Conservation (phyloP, 2,888 invertebrate species). For the Drosophila setosimentum region DNA sequence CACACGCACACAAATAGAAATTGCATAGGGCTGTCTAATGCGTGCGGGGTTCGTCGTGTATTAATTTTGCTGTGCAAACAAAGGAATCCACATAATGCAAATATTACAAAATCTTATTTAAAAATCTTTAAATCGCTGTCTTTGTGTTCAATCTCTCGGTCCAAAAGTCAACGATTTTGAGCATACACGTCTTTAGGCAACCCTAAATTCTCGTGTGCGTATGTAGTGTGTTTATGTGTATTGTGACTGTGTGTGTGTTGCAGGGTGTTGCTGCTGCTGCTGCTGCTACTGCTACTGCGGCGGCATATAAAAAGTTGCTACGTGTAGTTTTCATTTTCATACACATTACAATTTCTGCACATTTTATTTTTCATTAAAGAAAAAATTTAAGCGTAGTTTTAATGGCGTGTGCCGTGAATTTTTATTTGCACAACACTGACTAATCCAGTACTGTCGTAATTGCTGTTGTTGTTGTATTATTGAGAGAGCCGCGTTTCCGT, state of each 20-base stretch:
- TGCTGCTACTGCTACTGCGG: slow-evolving; percentile 58
- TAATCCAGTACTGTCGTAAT: slow-evolving; percentile 1
- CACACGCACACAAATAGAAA: slow-evolving; percentile 44
- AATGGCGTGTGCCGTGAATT: slow-evolving; percentile 25
- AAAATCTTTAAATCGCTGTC: slow-evolving; percentile 1
- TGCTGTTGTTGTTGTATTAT: slow-evolving; percentile 22
- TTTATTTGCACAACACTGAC: slow-evolving; percentile 31
- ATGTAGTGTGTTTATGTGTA: slow-evolving; percentile 48
- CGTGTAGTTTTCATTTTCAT: slow-evolving; percentile 75
- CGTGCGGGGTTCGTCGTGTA: slow-evolving; percentile 30
- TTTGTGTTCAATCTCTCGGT: slow-evolving; percentile 3
- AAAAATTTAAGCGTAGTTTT: not conserved
- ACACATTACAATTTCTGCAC: slow-evolving; percentile 23
- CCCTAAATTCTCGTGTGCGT: slow-evolving; percentile 55
- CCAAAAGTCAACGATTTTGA: slow-evolving; percentile 12
- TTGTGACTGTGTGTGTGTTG: slow-evolving; percentile 49
- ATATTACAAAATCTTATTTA: slow-evolving; percentile 2
- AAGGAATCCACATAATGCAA: slow-evolving; percentile 22
- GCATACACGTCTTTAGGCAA: slow-evolving; percentile 51
- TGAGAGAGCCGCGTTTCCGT: not conserved
- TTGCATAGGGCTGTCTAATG: slow-evolving; percentile 63
- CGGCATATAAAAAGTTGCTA: slow-evolving; percentile 73
- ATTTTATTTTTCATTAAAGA: slow-evolving; percentile 6
- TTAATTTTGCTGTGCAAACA: slow-evolving; percentile 38
- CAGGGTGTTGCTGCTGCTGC: slow-evolving; percentile 79